Base-by-base conservation (phyloP, 1,140 invertebrate genomes). In the Pogonus chalceus region DNA sequence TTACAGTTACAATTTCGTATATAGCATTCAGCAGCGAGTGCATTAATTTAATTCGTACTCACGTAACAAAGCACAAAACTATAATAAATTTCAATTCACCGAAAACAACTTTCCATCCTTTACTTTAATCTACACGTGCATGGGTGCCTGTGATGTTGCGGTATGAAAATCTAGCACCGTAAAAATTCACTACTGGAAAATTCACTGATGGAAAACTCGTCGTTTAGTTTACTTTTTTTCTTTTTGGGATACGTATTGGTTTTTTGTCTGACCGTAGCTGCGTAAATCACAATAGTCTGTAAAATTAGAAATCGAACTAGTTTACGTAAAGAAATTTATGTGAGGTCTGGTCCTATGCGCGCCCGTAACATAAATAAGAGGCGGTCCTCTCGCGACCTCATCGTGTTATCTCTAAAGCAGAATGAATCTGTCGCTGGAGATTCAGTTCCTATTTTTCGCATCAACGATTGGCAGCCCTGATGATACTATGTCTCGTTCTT, bases 381-480 rank as follows among this genome's bases (percentile, higher is more conserved):
- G 18, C 18, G 37, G n/a, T n/a, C n/a, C n/a, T n/a, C n/a, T n/a
- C n/a, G n/a, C n/a, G n/a, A n/a, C n/a, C n/a, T 31, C 26, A 31
- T 43, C 37, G 9, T 43, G 37, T 43, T 43, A 43, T 43, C 18
- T 43, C 7, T 18, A 55, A 58, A 55, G 23, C 53, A 58, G 53
- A 52, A 58, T 58, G 49, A 58, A 58, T 58, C 47, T 58, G 56
- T 58, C 56, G 53, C 56, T 55, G 20, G 56, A 55, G 56, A 52
- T 31, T 37, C 49, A 49, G 49, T 54, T 54, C 37, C 56, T 55
- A 58, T 58, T 52, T 58, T 49, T 51, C 56, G 56, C 56, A 58
- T 58, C 56, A 53, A 49, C 43, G 51, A 53, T 50, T 43, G 37
- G 37, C 37, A 43, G 37, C 18, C 37, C 37, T 43, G 37, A 10